Percentiles rank a stretch among this genome's conserved stretches.
phyloP scores from a whole-genome alignment of 2,113 vertebrate species.

The Rafetus swinhoei region DNA sequence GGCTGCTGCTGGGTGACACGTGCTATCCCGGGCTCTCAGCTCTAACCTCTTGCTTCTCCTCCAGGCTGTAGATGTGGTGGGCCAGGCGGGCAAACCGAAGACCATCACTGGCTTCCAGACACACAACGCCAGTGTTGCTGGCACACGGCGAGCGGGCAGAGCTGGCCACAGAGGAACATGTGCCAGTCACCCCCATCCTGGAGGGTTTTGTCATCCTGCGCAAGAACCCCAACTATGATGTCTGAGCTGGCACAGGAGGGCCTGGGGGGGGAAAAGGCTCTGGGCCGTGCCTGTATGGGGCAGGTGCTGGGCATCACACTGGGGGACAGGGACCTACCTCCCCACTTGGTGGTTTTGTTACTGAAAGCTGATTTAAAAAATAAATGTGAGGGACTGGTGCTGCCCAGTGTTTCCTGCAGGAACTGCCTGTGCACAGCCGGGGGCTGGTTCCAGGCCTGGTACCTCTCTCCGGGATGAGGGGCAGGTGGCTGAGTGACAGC shows the following conservation, averaged over 20 bases:
- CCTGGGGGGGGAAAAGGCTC: neutral
- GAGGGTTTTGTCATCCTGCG: conserved; percentile 98
- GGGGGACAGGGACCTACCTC: neutral
- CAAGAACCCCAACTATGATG: conserved; percentile 96
- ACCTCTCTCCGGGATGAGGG: no score
- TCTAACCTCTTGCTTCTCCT: neutral
- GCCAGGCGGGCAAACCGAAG: conserved; percentile 97
- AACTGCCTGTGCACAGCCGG: neutral
- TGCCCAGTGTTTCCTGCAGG: neutral
- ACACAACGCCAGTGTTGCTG: conserved; percentile 94
- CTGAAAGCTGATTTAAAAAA: conserved; percentile 47
- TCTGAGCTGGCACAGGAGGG: conserved; percentile 60
- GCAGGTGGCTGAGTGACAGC: neutral
- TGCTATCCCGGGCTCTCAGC: rapidly evolving
- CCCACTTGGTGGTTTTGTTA: conserved; percentile 67
- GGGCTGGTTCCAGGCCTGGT: neutral
- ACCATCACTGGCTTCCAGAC: conserved; percentile 99
- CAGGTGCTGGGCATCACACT: neutral
- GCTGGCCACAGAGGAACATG: conserved; percentile 95
- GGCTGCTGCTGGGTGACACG: neutral
- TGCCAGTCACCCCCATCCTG: conserved; percentile 95
- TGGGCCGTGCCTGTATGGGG: neutral
- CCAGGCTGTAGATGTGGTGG: conserved; percentile 97
- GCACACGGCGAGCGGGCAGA: conserved; percentile 96
- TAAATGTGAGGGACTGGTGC: conserved; percentile 58